Base-by-base conservation (phyloP, 1,140 invertebrate species). In the Pygmarrhopalites habei region DNA sequence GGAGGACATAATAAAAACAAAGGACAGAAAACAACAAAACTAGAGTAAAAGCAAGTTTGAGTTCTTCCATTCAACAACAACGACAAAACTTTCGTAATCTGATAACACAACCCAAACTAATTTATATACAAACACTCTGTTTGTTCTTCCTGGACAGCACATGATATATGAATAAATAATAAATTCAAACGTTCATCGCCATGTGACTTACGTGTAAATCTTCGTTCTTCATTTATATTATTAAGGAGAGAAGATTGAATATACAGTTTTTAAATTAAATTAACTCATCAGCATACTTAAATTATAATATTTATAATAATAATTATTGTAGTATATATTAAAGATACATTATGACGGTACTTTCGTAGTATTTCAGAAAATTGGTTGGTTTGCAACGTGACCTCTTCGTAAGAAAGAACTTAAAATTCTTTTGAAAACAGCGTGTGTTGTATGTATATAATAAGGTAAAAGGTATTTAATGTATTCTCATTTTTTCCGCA, bases 171-270 rank as follows among this genome's bases (percentile, higher is more conserved):
- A 39, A 39, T 10, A 10, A 17, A 39, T 39, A 10, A 17, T 10
- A 39, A 39, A 39, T 39, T 39, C 35, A 7, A 39, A 17, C 35
- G 35, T 39, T 17, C 7, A 7, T 39, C 10, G 17, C 35, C 35
- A 39, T 17, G 17, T 7, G 17, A 39, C 17, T 39, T 39, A 39
- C 17, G 17, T 17, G 46, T 49, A 49, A 49, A 49, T 49, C 46
- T 49, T 49, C 46, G 23, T 28, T 55, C 23, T 55, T 55, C 51
- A 32, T 55, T 7, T 21, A 55, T 55, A 55, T 55, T 55, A 55
- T 55, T 55, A 32, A 55, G n/a, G n/a, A 55, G 51, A 55, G 51
- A 55, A 55, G 51, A 55, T 32, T 55, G 23, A 55, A 12, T 55
- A 29, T 28, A 55, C 23, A 10, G 29, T 7, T 7, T 29, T 55